A percentile compares a stretch with the other conserved stretches of the same genome.
Evolutionary conservation across 2,113 vertebrate species (phyloP).

Genomic region (Azemiops feae): DNA sequence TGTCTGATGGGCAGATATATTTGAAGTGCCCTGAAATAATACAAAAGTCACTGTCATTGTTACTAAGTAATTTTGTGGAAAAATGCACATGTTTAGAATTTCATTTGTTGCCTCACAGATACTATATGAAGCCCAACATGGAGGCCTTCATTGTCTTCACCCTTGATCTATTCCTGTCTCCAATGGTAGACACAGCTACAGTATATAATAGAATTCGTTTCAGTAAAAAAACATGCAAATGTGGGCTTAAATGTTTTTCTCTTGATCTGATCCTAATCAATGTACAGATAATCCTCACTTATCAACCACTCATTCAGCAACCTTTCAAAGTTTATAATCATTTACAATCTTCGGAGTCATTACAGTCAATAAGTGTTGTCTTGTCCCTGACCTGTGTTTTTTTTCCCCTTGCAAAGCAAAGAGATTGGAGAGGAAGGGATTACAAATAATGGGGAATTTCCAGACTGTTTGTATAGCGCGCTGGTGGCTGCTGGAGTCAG

Average conservation of each 20-base stretch:
- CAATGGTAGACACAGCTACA: background rate
- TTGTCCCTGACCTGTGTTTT: background rate
- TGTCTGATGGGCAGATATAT: slow-evolving; percentile 90
- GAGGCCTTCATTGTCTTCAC: background rate
- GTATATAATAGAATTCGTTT: background rate
- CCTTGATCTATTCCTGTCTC: background rate
- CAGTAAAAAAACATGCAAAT: background rate
- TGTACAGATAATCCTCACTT: background rate
- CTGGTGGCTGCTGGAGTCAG: background rate
- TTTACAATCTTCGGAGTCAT: background rate
- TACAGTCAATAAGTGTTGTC: background rate
- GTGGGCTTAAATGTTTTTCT: background rate
- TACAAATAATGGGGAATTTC: background rate
- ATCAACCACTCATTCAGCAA: background rate
- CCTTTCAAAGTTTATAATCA: background rate
- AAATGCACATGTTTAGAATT: background rate
- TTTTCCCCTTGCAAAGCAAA: background rate
- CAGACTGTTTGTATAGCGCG: background rate
- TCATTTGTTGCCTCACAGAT: background rate
- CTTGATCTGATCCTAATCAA: background rate
- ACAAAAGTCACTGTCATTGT: background rate
- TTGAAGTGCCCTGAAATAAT: slow-evolving; percentile 79
- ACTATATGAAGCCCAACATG: background rate
- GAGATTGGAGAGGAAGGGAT: background rate
- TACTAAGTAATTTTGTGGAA: slow-evolving; percentile 4